Evolutionary conservation across 2,888 invertebrate species (phyloP), one percentile per base, ranked within the genome.

Genomic region (Rhagonycha fulva): DNA sequence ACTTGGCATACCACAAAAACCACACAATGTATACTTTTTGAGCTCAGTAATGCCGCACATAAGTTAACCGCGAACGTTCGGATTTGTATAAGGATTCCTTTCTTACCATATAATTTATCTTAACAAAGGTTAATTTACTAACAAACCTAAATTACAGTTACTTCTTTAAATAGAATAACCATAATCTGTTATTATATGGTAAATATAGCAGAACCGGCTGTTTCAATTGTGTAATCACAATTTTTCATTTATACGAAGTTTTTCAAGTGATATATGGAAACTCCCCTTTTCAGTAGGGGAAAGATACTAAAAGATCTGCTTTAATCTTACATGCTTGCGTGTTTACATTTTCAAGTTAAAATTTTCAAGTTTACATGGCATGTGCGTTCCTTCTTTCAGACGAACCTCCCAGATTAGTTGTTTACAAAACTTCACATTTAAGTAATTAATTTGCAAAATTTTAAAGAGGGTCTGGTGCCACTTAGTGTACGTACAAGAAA

Each of bases 1-100:
- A 66, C 68, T 75, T 72, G 68, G 68, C 32, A 69, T 70, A 76
- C 78, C 78, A 60, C 78, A 78, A 71, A 26, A 74, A 73, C 78
- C 78, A 70, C 78, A 24, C 26, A 71, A 71, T 60, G 62, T 60
- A 26, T 23, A 60, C 26, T 66, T 66, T 66, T 26, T 24, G 9
- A 23, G 63, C 24, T 26, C 63, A 66, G 63, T 24, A 66, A 66
- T 19, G 63, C 63, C 26, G 26, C 26, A 23, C 24, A 24, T n/a
- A 66, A 66, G 63, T 19, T 26, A 66, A 66, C 19, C 62, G 62
- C 62, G 19, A 62, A 66, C 63, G n/a, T 47, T 47, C n/a, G 47
- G 47, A 47, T 47, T 47, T 47, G 47, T 47, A 47, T 47, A 47
- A 47, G 47, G 47, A 47, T 47, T 47, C 47, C 47, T n/a, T 47